Base-by-base conservation (phyloP, 2,888 invertebrate genomes). In the Acanthococcus lagerstroemiae region DNA sequence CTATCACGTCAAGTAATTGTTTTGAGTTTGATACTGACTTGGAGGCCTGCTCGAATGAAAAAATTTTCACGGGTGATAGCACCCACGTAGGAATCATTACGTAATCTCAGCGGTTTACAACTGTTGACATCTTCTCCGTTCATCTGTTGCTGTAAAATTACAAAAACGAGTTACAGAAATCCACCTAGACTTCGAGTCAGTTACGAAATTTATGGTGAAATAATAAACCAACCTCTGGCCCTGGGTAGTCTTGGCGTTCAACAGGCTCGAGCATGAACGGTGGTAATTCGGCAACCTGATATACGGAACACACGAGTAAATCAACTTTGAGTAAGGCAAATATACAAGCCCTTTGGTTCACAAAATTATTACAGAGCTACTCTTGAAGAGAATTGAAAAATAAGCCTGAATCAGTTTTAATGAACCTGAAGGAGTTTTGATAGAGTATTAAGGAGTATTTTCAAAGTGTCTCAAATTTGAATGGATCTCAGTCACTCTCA, bases 1-100 rank as follows among this genome's bases (percentile, higher is more conserved):
- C 9, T 19, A 50, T 3, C 9, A 19, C 7, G 54, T 22, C 1
- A 6, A 44, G 9, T 19, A 22, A 19, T 12, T 21, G 30, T 15
- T 56, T 19, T 30, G 15, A 1, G 3, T 19, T 19, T 19, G 46
- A 48, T n/a, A 69, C 68, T 68, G 74, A 84, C 87, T 80, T 88
- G 90, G 72, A 90, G 78, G 15, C 92, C 91, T 26, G 90, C 90
- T 54, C 90, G 82, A 65, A 92, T 85, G 73, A 87, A 81, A 58
- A 87, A 77, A 75, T 88, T 87, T 75, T 91, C 90, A 68, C 86
- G 83, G 68, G 84, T 84, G 68, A 90, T 85, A 26, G 90, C 90
- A 7, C 90, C 90, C 66, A 91, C 81, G 77, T 91, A 92, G 0
- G 91, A 90, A 75, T 91, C 90, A 73, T 88, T 90, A 70, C 90